phyloP scores from a whole-genome alignment of 2,113 vertebrate genomes.

The Zapornia atra region DNA sequence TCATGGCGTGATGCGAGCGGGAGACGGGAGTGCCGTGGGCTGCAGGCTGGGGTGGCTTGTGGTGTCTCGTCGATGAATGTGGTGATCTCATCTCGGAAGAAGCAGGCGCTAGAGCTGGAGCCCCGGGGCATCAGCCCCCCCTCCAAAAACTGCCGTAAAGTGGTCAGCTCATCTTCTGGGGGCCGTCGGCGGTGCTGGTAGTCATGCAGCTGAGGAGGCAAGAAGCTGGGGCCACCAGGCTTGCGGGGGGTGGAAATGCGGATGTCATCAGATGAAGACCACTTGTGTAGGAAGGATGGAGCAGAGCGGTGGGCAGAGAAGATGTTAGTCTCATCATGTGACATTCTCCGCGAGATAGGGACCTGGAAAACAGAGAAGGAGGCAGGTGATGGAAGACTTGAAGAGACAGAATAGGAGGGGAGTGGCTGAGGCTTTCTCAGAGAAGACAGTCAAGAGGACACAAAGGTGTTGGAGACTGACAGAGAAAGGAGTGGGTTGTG shows the following conservation, averaged over 20 bases:
- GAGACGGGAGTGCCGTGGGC: slow-evolving; percentile 75
- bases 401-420: neutral
- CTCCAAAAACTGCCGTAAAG: slow-evolving; percentile 79
- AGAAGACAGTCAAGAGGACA: neutral
- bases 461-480: neutral
- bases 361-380: slow-evolving; percentile 67
- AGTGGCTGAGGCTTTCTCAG: neutral
- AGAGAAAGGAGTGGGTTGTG: neutral
- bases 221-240: slow-evolving; percentile 65
- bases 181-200: slow-evolving; percentile 68
- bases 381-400: neutral
- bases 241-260: slow-evolving; percentile 69
- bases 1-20: slow-evolving; percentile 20
- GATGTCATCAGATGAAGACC: slow-evolving; percentile 85
- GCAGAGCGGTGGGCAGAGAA: slow-evolving; percentile 76
- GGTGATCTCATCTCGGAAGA: slow-evolving; percentile 85
- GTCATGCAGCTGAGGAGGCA: slow-evolving; percentile 68
- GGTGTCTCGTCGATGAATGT: slow-evolving; percentile 83
- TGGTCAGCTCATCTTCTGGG: slow-evolving; percentile 73
- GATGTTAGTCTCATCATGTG: slow-evolving; percentile 83
- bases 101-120: slow-evolving; percentile 72
- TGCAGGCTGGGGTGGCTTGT: slow-evolving; percentile 76
- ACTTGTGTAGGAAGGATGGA: slow-evolving; percentile 82
- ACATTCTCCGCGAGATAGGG: slow-evolving; percentile 80
- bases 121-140: slow-evolving; percentile 67